Base-by-base conservation (phyloP, 2,888 invertebrate genomes). In the Drosophila macrospina region DNA sequence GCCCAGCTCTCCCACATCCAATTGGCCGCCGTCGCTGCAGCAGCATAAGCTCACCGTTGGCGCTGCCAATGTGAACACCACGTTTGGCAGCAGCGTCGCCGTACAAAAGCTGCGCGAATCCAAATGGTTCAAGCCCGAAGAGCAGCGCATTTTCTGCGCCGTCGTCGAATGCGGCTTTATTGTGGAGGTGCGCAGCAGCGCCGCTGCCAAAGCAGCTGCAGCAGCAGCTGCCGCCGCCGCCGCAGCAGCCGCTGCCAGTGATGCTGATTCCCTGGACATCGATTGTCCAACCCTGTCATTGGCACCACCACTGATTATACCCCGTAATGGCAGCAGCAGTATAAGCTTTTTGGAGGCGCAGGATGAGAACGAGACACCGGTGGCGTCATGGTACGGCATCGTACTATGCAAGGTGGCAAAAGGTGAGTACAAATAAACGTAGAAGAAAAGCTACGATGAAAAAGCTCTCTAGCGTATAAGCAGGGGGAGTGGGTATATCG, bases 81-180 rank as follows among this genome's bases (percentile, higher is more conserved):
- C 81, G 24, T 83, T 83, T 57, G 83, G 75, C 74, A 78, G 80
- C 74, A 94, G 95, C 52, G 95, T 95, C 37, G 94, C 95, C 50
- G 95, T 95, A 69, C 95, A 95, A 90, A 95, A 95, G 89, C 93
- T 95, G 78, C 93, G 95, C 73, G 95, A 95, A 90, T 95, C 95
- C 71, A 95, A 95, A 93, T 96, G 96, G 96, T 95, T 95, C 90
- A 94, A 93, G 78, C 94, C 94, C 78, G 94, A 95, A 83, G 95
- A 95, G 92, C 94, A 94, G 89, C 94, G 94, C 85, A 94, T 95
- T 81, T 93, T 96, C 78, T 95, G 95, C 91, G 95, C 95, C 59
- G 95, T 95, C 63, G 93, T 95, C 86, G 95, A 95, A 91, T 93
- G 95, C 41, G 96, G 96, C 60, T 95, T 95, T 92, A 94, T 96